Conservation (phyloP, 2,113 vertebrate species). For the Chaetodon trifascialis region DNA sequence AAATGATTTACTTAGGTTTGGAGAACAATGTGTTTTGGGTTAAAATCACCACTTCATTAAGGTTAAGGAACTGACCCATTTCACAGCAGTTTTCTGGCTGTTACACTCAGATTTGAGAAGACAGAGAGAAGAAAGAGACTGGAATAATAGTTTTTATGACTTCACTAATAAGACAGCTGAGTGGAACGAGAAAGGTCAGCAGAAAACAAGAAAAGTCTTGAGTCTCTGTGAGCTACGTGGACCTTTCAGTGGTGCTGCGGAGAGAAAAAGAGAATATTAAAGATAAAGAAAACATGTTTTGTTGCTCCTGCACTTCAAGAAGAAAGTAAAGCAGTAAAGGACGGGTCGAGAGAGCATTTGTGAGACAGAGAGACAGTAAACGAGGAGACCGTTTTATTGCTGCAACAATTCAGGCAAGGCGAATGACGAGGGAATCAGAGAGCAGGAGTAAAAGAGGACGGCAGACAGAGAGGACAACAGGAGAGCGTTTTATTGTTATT, state of each 20-base stretch:
- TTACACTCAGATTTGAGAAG: background rate
- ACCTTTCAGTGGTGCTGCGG: background rate
- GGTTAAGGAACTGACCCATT: too few relatives aligned
- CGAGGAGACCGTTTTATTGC: slow-evolving; percentile 10
- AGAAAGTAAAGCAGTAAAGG: slow-evolving; percentile 1
- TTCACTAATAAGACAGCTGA: slow-evolving; percentile 4
- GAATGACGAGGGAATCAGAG: slow-evolving; percentile 10
- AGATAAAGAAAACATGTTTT: background rate
- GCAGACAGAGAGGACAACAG: background rate
- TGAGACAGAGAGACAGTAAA: background rate
- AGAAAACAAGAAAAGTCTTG: background rate
- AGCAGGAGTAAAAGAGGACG: slow-evolving; percentile 3
- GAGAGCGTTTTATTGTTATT: slow-evolving; percentile 20
- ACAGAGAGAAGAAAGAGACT: background rate
- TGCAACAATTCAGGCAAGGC: background rate
- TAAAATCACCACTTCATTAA: too few relatives aligned
- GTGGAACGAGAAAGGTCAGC: background rate
- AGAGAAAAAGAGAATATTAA: background rate
- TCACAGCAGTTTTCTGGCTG: too few relatives aligned
- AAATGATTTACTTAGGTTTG: too few relatives aligned
- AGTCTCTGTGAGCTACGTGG: background rate
- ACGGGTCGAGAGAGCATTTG: background rate
- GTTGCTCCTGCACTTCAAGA: background rate
- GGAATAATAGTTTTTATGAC: background rate
- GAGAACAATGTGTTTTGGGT: too few relatives aligned